A percentile compares a stretch with the other conserved stretches of the same genome.
phyloP scores from a whole-genome alignment of 2,888 invertebrate genomes.

The Acronicta psi region DNA sequence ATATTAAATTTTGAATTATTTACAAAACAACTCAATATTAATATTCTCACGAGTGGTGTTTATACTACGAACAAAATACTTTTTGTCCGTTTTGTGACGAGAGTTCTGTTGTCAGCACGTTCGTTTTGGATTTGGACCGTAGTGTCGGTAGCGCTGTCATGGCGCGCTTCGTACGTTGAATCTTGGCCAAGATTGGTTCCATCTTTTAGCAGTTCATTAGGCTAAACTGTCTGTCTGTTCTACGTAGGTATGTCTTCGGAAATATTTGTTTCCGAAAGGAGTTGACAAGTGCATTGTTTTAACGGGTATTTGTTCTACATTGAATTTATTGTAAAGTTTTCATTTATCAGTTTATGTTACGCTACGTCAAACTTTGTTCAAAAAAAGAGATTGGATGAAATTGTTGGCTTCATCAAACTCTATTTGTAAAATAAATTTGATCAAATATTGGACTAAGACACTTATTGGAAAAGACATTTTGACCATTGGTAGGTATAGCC shows the following conservation, averaged over 20 bases:
- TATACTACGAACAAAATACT: slow-evolving; percentile 37
- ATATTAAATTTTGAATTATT: not conserved
- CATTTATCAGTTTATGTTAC: too few species aligned
- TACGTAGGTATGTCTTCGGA: not conserved
- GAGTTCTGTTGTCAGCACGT: slow-evolving; percentile 42
- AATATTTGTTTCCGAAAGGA: slow-evolving; percentile 6
- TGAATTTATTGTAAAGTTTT: too few species aligned
- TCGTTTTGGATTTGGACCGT: slow-evolving; percentile 59
- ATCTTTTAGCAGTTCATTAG: slow-evolving; percentile 54
- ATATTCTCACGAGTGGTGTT: slow-evolving; percentile 35
- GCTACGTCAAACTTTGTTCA: too few species aligned
- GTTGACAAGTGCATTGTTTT: slow-evolving; percentile 9
- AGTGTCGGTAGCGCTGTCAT: slow-evolving; percentile 41
- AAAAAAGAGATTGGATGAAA: too few species aligned
- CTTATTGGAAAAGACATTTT: too few species aligned
- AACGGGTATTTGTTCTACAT: not conserved
- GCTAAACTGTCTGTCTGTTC: slow-evolving; percentile 15
- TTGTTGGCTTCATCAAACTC: too few species aligned
- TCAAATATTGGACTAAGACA: too few species aligned
- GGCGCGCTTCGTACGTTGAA: slow-evolving; percentile 24
- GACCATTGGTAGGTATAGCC: too few species aligned
- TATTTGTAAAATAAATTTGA: too few species aligned
- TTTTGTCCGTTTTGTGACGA: slow-evolving; percentile 50
- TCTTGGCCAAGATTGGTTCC: slow-evolving; percentile 32
- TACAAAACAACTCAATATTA: slow-evolving; percentile 20